These are phyloP conservation scores for Hemicordylus capensis DNA, from an alignment of 2,113 vertebrate species.

Conservation along the genomic window DNA sequence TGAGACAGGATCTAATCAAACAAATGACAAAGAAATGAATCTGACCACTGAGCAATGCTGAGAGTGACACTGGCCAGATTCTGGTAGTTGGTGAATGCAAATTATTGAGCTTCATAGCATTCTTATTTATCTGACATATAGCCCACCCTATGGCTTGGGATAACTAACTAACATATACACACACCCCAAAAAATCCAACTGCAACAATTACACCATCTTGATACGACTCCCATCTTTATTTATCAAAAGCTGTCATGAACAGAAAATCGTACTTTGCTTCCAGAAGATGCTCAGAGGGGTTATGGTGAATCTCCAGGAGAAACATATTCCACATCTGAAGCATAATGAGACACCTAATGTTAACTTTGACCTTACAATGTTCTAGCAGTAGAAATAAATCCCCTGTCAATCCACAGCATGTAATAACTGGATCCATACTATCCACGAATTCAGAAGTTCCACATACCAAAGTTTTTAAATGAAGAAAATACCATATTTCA, in stretches of 20 bases:
- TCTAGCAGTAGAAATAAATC: neutral
- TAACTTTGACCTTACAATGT: neutral
- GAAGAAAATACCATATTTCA: neutral
- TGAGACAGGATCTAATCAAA: neutral
- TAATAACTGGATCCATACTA: neutral
- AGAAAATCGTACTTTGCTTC: neutral
- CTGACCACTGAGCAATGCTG: neutral
- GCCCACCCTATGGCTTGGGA: neutral
- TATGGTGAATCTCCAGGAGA: neutral
- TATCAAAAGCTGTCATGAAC: neutral
- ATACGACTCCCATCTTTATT: too few species aligned
- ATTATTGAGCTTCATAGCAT: neutral
- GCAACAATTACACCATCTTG: neutral
- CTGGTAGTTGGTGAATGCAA: neutral
- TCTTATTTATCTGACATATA: neutral
- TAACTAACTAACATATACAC: neutral
- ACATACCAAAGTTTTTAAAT: neutral
- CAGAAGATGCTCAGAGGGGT: neutral
- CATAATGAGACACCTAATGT: too few species aligned
- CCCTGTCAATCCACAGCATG: neutral
- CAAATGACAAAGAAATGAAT: neutral
- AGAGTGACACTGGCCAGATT: neutral
- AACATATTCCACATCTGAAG: neutral
- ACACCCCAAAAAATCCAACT: too few species aligned
- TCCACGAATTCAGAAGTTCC: neutral